Percentiles rank a stretch among this genome's conserved stretches.
Evolutionary conservation across 2,797 vertebrate genomes (phyloP).

Genomic region (Petrocephalus sullivani): DNA sequence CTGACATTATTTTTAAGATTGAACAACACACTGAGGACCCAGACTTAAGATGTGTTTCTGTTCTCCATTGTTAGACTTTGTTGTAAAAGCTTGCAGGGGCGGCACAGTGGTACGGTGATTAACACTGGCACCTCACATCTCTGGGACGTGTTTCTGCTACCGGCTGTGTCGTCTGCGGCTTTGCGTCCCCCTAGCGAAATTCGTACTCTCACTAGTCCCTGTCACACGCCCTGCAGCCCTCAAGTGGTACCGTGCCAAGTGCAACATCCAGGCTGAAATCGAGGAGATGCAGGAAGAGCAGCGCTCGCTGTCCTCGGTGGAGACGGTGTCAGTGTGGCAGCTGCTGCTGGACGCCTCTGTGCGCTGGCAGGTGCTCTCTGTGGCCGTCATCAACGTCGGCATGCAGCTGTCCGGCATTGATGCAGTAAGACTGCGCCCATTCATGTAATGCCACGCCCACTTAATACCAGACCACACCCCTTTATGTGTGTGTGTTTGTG

Average conservation of each 20-base stretch:
- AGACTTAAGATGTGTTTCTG: not conserved
- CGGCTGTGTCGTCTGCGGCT: not conserved
- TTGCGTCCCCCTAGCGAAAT: not conserved
- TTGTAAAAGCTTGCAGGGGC: not conserved
- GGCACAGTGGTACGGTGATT: not conserved
- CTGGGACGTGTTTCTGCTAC: not conserved
- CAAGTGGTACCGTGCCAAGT: constrained; percentile 68
- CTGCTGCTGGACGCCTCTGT: constrained; percentile 65
- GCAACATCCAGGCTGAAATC: constrained; percentile 70
- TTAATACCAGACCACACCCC: not conserved
- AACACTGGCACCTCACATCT: not conserved
- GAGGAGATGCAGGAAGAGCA: constrained; percentile 86
- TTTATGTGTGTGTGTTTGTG: not conserved
- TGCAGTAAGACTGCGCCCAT: constrained; percentile 63
- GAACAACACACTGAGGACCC: not conserved
- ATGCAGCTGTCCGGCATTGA: constrained; percentile 90
- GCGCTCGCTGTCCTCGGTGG: constrained; percentile 63
- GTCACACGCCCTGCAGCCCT: constrained; percentile 57
- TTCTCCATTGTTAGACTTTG: not conserved
- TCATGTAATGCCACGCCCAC: not conserved
- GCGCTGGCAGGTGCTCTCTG: constrained; percentile 75
- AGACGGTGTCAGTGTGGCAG: constrained; percentile 65
- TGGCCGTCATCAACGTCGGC: constrained; percentile 77
- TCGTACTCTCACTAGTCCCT: not conserved
- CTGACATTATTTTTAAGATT: not conserved